Conservation (phyloP, 1,140 invertebrate species). For the Patella vulgata region DNA sequence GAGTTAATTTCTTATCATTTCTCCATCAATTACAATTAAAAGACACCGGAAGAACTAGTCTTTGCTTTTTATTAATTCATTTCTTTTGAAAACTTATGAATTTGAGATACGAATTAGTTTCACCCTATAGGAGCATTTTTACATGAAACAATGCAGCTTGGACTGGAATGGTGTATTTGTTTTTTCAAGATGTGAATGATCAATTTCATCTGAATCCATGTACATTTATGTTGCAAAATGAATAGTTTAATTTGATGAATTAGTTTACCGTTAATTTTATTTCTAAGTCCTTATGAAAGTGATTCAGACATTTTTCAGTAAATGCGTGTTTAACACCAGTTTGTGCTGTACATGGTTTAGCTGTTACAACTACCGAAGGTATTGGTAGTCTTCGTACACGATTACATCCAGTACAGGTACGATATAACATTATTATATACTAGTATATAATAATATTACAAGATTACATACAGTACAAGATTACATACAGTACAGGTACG, state of each 20-base stretch:
- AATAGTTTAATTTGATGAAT: background rate
- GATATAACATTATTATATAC: no score
- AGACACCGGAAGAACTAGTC: background rate
- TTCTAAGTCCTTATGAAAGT: conserved; percentile 9
- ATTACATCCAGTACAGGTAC: conserved; percentile 62
- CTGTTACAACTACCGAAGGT: conserved; percentile 84
- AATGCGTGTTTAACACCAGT: conserved; percentile 81
- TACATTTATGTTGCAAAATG: background rate
- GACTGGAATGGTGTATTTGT: background rate
- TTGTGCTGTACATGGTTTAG: no score
- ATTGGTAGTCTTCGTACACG: conserved; percentile 74
- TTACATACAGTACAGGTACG: conserved; percentile 62
- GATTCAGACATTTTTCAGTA: conserved; percentile 82
- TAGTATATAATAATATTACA: no score
- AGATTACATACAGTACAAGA: no score
- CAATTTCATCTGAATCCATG: background rate
- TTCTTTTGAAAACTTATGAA: no score
- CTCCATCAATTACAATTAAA: background rate
- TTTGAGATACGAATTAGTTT: no score
- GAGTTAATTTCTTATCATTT: background rate
- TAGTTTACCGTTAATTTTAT: conserved; percentile 11
- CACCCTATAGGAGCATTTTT: no score
- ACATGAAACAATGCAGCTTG: background rate
- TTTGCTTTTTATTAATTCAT: no score
- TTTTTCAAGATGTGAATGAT: background rate